Evolutionary conservation across 1,140 invertebrate species (phyloP), one percentile per base, ranked within the genome.

Genomic region (Hesperophylax magnus): DNA sequence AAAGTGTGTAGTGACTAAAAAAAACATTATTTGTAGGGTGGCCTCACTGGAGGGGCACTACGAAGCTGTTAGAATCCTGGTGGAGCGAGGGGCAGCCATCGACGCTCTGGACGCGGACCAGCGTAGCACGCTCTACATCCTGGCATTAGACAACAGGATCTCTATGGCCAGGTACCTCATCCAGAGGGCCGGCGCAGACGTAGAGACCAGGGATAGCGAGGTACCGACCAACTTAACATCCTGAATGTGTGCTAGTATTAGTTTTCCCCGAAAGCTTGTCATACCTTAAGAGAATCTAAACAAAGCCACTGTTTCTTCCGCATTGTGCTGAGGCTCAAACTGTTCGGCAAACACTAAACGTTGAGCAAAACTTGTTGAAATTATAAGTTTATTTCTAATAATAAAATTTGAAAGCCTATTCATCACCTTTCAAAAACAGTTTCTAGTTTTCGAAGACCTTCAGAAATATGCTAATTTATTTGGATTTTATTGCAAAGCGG

Each of bases 51-150:
- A 97, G 87, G 95, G 96, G 0, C 97, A 98, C 87, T 94, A 95
- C 85, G 94, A 96, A 78, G 94, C 96, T 17, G 95, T 97, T 5
- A 91, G 94, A 82, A 91, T 93, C 54, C 88, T 98, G 53, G 86
- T 96, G 22, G 88, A 92, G 69, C 92, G 94, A 79, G 95, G 95
- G 67, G 96, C 96, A n/a, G 96, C 98, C 88, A 93, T 97, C 0
- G 96, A 98, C 86, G 95, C 96, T 18, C 93, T 95, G 86, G 97
- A 98, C 90, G 96, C 97, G 0, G 97, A 98, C 89, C 96, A 97
- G 1, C 92, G 97, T 63, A 97, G 96, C 85, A 98, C 97, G 0
- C 89, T 98, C 7, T 98, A 98, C 88, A 95, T 98, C 56, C 90
- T 98, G 22, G 96, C 97, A 7, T 90, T 98, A 81, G 97, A 98